Conservation (phyloP, 2,113 vertebrate species). For the Puntigrus tetrazona region DNA sequence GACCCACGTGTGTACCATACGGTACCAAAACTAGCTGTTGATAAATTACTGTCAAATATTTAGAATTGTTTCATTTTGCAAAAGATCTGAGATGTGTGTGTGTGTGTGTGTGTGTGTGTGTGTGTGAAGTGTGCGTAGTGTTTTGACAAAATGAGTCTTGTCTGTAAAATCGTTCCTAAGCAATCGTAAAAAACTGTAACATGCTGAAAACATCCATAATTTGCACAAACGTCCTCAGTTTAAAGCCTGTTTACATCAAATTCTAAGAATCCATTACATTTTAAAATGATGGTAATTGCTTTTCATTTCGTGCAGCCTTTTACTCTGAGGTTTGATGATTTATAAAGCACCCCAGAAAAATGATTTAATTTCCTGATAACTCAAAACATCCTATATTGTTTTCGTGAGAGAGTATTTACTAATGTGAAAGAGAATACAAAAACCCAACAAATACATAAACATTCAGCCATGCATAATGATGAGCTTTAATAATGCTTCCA, state of each 20-base stretch:
- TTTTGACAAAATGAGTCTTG: too few relatives aligned
- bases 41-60: too few relatives aligned
- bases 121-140: too few relatives aligned
- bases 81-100: too few relatives aligned
- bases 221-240: too few relatives aligned
- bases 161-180: too few relatives aligned
- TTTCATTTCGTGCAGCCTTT: neutral
- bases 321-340: neutral
- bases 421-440: constrained; percentile 2
- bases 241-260: neutral
- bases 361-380: neutral
- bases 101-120: too few relatives aligned
- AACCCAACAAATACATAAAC: constrained; percentile 41
- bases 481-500: constrained; percentile 49
- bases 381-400: neutral
- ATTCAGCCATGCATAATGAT: constrained; percentile 66
- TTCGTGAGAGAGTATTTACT: neutral
- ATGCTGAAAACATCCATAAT: too few relatives aligned
- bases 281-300: neutral
- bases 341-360: neutral
- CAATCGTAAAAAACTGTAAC: too few relatives aligned
- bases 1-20: too few relatives aligned
- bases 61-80: too few relatives aligned
- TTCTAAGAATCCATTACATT: neutral
- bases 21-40: too few relatives aligned